Base-by-base conservation (phyloP, 2,113 vertebrate species). In the Antigone vipio region DNA sequence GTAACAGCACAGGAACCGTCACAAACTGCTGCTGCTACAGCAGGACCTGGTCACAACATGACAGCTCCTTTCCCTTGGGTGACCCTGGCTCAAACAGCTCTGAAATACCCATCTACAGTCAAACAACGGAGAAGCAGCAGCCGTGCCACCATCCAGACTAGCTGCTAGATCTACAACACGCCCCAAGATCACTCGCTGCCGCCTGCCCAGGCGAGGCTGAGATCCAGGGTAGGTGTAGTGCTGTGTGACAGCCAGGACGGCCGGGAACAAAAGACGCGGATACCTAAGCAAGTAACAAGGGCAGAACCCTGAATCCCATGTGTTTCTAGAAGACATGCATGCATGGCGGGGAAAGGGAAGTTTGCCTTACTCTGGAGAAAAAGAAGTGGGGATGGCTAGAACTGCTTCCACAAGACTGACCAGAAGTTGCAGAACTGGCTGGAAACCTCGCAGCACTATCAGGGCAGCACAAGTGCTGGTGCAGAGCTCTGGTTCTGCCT, bases 1-100 rank as follows among this genome's bases (percentile, higher is more conserved):
- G 30, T 3, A 49, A 85, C 92, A 93, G 90, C 12, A 1, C 52
- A 26, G 96, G 38, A 88, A 77, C 12, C 0, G 4, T 29, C 73
- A 67, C 71, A 26, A 45, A 42, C 13, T 3, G 69, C 17, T 47
- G 62, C 82, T 77, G 88, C 63, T n/a, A 8, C 45, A 35, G 17
- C 15, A 47, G 75, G 55, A 42, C 55, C 60, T 35, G 0, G 0
- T 20, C 67, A 16, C 0, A 2, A n/a, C 47, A 16, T 0, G 0
- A 27, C 32, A 63, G 72, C 26, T 52, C 81, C 93, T n/a, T 38
- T 20, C 89, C 68, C 40, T 6, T 1, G 12, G 40, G 47, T 13
- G n/a, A 35, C 59, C 88, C 69, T 35, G 56, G 44, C 83, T 75
- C 76, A 40, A 14, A 26, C 1, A 1, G 89, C 72, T 84, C 82